These are phyloP conservation scores for Hermaeophaga mercurialis DNA, from an alignment of 2,888 invertebrate species.

Conservation along the genomic window DNA sequence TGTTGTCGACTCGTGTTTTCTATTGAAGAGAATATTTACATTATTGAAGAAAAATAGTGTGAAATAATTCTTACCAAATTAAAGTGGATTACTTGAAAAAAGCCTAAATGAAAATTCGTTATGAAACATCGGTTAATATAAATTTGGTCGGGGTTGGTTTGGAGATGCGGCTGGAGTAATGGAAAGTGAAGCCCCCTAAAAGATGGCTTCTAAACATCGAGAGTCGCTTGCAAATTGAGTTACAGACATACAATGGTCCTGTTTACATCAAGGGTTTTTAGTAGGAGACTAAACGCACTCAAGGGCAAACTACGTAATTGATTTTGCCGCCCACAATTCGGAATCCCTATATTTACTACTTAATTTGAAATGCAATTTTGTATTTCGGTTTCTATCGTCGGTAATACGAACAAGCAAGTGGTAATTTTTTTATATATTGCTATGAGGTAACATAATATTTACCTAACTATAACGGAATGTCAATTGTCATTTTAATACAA, in stretches of 20 bases:
- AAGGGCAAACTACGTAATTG: conserved; percentile 45
- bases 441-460: too few species aligned
- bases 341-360: conserved; percentile 39
- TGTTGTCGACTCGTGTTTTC: too few species aligned
- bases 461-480: too few species aligned
- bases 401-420: too few species aligned
- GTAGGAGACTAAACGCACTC: conserved; percentile 41
- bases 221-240: conserved; percentile 53
- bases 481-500: too few species aligned
- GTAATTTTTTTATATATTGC: too few species aligned
- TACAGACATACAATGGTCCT: conserved; percentile 53
- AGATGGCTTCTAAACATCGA: conserved; percentile 50
- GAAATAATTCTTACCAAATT: too few species aligned
- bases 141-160: neutral
- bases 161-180: conserved; percentile 42
- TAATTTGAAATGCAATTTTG: conserved; percentile 35
- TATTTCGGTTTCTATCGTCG: conserved; percentile 22
- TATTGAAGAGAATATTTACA: too few species aligned
- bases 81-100: too few species aligned
- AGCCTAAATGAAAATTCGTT: neutral
- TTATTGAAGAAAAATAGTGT: too few species aligned
- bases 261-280: conserved; percentile 53
- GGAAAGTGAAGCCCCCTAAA: conserved; percentile 52
- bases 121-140: neutral
- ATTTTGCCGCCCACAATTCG: conserved; percentile 37